These are phyloP conservation scores for Lasioglossum baleicum DNA, from an alignment of 1,140 invertebrate species.

Conservation along the genomic window DNA sequence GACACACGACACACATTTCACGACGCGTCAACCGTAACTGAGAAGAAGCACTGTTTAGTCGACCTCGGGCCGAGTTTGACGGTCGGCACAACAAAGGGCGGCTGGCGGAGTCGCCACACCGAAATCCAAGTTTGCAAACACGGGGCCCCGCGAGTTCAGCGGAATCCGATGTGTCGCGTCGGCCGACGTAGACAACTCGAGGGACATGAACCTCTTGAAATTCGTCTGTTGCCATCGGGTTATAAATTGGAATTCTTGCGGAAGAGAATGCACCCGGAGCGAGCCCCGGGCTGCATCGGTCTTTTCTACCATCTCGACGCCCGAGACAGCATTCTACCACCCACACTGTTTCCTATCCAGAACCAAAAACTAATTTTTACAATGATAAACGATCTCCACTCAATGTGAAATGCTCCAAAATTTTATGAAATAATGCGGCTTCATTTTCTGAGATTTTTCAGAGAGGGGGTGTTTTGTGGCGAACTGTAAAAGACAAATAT, in stretches of 20 bases:
- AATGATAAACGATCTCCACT: too few relatives aligned
- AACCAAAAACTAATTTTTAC: too few relatives aligned
- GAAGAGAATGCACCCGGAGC: background rate
- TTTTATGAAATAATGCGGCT: too few relatives aligned
- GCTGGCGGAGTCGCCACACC: constrained; percentile 54
- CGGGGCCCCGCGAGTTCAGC: background rate
- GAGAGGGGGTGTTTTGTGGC: too few relatives aligned
- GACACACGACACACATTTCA: constrained; percentile 27
- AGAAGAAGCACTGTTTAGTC: constrained; percentile 34
- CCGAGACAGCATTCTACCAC: too few relatives aligned
- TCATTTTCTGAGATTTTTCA: too few relatives aligned
- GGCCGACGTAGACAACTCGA: background rate
- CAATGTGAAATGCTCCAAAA: too few relatives aligned
- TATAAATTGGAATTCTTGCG: background rate
- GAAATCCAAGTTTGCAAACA: constrained; percentile 65
- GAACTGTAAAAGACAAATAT: too few relatives aligned
- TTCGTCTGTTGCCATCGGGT: background rate
- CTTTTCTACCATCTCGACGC: too few relatives aligned
- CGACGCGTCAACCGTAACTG: constrained; percentile 44
- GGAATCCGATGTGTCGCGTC: background rate
- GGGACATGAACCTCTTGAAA: background rate
- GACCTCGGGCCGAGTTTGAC: constrained; percentile 53
- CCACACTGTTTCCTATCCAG: too few relatives aligned
- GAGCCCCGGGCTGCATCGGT: background rate
- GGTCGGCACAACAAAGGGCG: constrained; percentile 39